Percentiles rank a stretch among this genome's conserved stretches.
These are phyloP conservation scores for Elgaria multicarinata DNA, from an alignment of 2,113 vertebrate species.

Conservation along the genomic window DNA sequence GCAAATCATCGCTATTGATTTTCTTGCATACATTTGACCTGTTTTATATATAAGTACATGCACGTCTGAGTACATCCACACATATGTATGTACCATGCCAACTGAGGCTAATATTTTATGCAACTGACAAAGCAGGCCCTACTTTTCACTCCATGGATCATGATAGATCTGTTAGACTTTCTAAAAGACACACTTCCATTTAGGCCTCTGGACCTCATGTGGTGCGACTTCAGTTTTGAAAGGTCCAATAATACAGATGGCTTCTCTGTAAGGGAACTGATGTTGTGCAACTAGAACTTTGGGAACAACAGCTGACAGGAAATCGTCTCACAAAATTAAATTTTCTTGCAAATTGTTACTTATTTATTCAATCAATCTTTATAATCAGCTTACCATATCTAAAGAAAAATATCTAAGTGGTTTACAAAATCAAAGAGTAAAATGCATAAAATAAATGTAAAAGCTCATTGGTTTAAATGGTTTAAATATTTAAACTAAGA, in stretches of 20 bases:
- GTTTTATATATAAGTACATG: neutral
- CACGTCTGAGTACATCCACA: too few species aligned
- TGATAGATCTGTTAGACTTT: too few species aligned
- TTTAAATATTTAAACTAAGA: too few species aligned
- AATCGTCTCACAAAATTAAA: neutral
- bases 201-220: neutral
- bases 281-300: neutral
- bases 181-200: neutral
- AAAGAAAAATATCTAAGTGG: too few species aligned
- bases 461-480: too few species aligned
- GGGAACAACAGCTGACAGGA: neutral
- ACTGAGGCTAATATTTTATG: neutral
- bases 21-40: neutral
- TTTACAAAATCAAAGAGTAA: too few species aligned
- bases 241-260: neutral
- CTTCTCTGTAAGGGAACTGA: neutral
- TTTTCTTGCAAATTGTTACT: too few species aligned
- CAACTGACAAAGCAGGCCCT: neutral
- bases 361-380: too few species aligned
- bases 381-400: too few species aligned
- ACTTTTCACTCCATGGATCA: neutral
- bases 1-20: neutral
- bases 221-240: too few species aligned
- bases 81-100: neutral
- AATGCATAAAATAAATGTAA: too few species aligned